Evolutionary conservation across 2,797 vertebrate genomes (phyloP), one percentile per base, ranked within the genome.

Genomic region (Helicolenus hilgendorfi): DNA sequence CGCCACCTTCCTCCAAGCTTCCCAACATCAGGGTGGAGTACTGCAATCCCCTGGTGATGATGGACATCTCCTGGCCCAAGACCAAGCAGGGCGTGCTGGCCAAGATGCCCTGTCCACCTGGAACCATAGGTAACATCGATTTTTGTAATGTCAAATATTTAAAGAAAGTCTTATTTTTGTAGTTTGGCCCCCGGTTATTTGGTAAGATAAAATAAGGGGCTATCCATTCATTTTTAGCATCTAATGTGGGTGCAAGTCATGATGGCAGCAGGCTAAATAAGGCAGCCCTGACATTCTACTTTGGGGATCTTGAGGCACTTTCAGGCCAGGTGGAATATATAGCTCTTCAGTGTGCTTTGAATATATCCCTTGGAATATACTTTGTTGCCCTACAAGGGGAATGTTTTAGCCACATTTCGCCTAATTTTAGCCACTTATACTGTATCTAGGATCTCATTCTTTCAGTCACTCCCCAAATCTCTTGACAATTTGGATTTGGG

Each of bases 41-140:
- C 96, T 99, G 99, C 33, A 98, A 97, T 65, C 97, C 98, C 0
- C 20, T 98, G 89, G 97, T 98, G 83, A 98, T 98, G 84, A 97
- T 98, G 0, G 98, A 99, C 33, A 97, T 99, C 58, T 93, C 97
- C 93, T 99, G 99, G 99, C 98, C 98, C 24, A 98, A 97, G 81
- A 99, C 98, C 1, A 98, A 97, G 15, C 98, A 98, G 93, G 99
- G 98, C 2, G 94, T 98, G 73, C 77, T 97, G 71, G 97, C 98
- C 0, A 98, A 98, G 91, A 98, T 98, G 90, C 98, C 98, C 0
- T 99, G 99, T 88, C 99, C 99, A 1, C 80, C 98, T 18, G 98
- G 98, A 75, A 98, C 98, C 0, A 98, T 98, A 91, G 99, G 99
- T 99, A 95, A 89, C 36, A 2, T 3, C 1, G 1, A n/a, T 53